Conservation (phyloP, 2,888 invertebrate species). For the Ophion costatus region DNA sequence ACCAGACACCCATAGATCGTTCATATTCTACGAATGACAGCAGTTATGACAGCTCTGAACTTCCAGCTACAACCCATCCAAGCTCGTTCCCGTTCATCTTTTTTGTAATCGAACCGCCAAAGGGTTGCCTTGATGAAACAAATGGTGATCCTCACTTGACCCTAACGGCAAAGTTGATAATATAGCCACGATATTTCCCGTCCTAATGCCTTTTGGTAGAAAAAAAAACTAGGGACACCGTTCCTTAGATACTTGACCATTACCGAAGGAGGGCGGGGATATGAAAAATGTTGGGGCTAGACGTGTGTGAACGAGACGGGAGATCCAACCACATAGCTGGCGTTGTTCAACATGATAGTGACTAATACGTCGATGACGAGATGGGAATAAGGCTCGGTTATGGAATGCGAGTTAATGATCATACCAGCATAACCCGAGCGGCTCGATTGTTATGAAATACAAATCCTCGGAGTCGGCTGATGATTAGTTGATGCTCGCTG, state of each 20-base stretch:
- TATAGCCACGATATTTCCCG: neutral
- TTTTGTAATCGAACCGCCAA: no score
- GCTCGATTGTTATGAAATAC: constrained; percentile 63
- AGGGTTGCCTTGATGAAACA: no score
- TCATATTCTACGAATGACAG: no score
- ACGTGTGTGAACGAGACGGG: constrained; percentile 24
- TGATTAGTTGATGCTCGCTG: constrained; percentile 51
- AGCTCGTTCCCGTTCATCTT: no score
- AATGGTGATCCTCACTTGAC: no score
- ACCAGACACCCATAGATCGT: no score
- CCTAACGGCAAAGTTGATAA: neutral
- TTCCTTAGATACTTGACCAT: neutral
- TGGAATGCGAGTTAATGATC: constrained; percentile 67
- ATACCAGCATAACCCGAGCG: constrained; percentile 42
- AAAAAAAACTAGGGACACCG: neutral
- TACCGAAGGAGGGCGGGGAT: neutral
- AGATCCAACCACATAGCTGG: neutral
- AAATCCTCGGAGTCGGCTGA: constrained; percentile 51
- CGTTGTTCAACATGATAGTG: constrained; percentile 16
- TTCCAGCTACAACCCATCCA: no score
- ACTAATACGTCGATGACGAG: constrained; percentile 15
- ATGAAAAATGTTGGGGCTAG: constrained; percentile 44
- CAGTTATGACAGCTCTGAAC: no score
- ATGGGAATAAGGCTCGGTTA: constrained; percentile 15
- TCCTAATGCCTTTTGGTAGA: neutral